A percentile compares a stretch with the other conserved stretches of the same genome.
Evolutionary conservation across 2,113 vertebrate species (phyloP).

Genomic region (Ovibos moschatus): DNA sequence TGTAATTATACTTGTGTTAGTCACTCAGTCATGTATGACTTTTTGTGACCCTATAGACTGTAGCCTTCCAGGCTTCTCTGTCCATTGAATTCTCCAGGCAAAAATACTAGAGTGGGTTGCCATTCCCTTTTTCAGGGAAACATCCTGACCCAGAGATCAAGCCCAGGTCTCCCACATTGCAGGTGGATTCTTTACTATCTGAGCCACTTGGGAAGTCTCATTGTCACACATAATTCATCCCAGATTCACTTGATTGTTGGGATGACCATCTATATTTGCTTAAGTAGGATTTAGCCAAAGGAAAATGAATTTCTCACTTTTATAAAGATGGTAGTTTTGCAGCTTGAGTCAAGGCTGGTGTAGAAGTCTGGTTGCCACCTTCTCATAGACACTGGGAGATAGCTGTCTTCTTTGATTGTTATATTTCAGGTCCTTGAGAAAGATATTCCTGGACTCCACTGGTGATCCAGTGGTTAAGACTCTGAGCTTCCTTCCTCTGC

Average conservation of each 20-base stretch:
- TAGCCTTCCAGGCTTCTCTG: not conserved
- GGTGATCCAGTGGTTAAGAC: not conserved
- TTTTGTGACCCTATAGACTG: not conserved
- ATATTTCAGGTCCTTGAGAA: not conserved
- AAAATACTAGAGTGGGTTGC: not conserved
- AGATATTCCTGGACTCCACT: not conserved
- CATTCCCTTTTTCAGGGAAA: not conserved
- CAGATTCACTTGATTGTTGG: not conserved
- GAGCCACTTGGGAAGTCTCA: not conserved
- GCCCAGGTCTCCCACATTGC: not conserved
- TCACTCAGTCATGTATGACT: not conserved
- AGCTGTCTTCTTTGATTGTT: not conserved
- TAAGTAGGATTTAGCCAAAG: not conserved
- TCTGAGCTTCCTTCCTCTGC: not conserved
- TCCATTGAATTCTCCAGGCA: not conserved
- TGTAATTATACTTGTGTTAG: not conserved
- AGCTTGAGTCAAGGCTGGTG: not conserved
- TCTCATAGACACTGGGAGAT: not conserved
- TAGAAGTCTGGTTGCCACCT: not conserved
- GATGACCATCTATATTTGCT: not conserved
- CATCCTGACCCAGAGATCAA: not conserved
- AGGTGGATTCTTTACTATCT: not conserved
- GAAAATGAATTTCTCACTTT: not conserved
- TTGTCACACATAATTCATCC: not conserved
- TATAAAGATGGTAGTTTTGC: not conserved